These are phyloP conservation scores for Pica pica DNA, from an alignment of 2,113 vertebrate genomes.

Conservation along the genomic window DNA sequence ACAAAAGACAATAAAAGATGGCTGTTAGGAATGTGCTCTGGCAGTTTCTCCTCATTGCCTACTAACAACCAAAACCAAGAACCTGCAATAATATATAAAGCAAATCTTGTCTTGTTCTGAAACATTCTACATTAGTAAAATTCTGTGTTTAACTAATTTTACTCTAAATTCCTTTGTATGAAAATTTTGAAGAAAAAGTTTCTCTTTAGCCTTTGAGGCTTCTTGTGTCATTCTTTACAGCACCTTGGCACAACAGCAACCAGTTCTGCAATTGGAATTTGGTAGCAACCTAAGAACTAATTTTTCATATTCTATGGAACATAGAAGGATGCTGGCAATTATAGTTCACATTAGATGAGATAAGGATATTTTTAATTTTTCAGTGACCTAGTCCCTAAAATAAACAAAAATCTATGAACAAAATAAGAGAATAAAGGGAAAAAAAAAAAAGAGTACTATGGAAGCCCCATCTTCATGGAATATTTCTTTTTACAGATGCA, in stretches of 20 bases:
- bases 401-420: background rate
- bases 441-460: fast-evolving
- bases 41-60: background rate
- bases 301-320: background rate
- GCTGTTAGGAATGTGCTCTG: background rate
- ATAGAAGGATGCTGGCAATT: background rate
- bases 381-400: background rate
- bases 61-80: background rate
- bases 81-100: background rate
- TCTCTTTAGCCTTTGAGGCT: background rate
- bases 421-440: background rate
- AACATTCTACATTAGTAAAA: background rate
- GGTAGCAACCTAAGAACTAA: background rate
- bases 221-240: background rate
- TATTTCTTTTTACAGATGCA: background rate
- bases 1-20: background rate
- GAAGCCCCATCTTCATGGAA: background rate
- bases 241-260: background rate
- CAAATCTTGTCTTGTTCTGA: background rate
- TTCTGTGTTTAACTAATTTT: background rate
- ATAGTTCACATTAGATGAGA: background rate
- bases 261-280: background rate
- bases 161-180: background rate
- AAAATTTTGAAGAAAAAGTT: background rate
- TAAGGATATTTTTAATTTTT: background rate